Percentiles rank a stretch among this genome's conserved stretches.
These are phyloP conservation scores for Buathra laborator DNA, from an alignment of 2,888 invertebrate genomes.

Conservation along the genomic window DNA sequence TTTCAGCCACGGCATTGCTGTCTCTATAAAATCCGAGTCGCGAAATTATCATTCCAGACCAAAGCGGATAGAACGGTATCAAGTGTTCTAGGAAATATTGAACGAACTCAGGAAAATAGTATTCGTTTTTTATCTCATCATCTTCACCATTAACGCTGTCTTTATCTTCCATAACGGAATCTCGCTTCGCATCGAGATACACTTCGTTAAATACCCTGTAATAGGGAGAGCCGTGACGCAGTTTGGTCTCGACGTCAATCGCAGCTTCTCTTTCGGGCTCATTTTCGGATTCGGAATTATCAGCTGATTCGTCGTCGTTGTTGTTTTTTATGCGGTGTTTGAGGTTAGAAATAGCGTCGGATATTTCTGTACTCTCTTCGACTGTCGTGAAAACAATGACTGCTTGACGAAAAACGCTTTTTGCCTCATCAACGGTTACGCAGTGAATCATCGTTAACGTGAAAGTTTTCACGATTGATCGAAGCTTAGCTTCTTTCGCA, in stretches of 20 bases:
- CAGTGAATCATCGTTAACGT: too few relatives aligned
- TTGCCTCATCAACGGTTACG: too few relatives aligned
- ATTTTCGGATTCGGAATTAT: background rate
- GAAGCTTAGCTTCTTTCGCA: too few relatives aligned
- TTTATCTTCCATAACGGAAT: background rate
- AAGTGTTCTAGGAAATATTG: slow-evolving; percentile 45
- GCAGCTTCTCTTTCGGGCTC: background rate
- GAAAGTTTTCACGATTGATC: too few relatives aligned
- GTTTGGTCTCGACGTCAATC: background rate
- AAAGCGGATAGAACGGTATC: slow-evolving; percentile 47
- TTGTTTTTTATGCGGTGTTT: background rate
- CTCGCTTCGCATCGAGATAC: background rate
- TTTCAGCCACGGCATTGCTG: slow-evolving; percentile 56
- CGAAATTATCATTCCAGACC: slow-evolving; percentile 54
- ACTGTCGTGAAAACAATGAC: background rate
- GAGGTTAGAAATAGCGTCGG: background rate
- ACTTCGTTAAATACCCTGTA: background rate
- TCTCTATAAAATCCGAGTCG: slow-evolving; percentile 36
- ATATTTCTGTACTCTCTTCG: background rate
- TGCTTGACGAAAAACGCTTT: too few relatives aligned
- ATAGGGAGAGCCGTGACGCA: background rate
- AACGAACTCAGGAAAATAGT: slow-evolving; percentile 33
- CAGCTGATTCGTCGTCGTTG: background rate
- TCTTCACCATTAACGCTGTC: background rate
- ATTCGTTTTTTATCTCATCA: slow-evolving; percentile 17